Evolutionary conservation across 1,140 invertebrate species (phyloP), one percentile per base, ranked within the genome.

Genomic region (Micrasema longulum): DNA sequence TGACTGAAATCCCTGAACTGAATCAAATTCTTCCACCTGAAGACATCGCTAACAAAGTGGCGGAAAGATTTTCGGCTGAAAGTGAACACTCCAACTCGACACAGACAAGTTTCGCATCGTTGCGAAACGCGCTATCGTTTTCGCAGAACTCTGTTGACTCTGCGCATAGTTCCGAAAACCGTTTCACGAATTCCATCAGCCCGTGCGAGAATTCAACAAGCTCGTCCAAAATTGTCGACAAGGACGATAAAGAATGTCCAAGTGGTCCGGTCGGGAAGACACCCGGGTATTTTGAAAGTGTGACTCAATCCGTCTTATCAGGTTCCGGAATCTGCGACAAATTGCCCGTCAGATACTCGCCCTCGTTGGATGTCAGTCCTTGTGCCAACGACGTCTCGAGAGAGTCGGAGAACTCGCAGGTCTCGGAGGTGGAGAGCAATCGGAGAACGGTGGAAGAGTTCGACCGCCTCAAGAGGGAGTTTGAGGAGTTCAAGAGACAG

Each of bases 401-500:
- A 31, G n/a, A 11, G 36, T 23, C 36, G 36, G 3, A 11, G 16
- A 20, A 18, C 7, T 3, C 18, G n/a, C 18, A 48, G 7, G 26
- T 3, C 1, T 52, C 48, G 11, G 55, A 60, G 36, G 18, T 41
- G 10, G 60, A 64, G n/a, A 47, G 60, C 12, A 45, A 64, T 9
- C 41, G 22, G 11, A 45, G 41, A 12, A 23, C 60, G 2, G 43
- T 64, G 1, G 43, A 64, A 64, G 60, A 64, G 41, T 64, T 64
- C 26, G 60, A 64, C 60, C 18, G 60, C 20, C 16, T 64, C 9
- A 64, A 64, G 23, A 45, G 60, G 16, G 60, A 64, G 23, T 64
- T 64, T 47, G 60, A 64, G 22, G 60, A 64, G 60, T 64, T 64
- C 10, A 64, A 45, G 23, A 45, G 60, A 10, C 41, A 64, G 16